Conservation (phyloP, 2,888 invertebrate genomes). For the Cactoblastis cactorum region DNA sequence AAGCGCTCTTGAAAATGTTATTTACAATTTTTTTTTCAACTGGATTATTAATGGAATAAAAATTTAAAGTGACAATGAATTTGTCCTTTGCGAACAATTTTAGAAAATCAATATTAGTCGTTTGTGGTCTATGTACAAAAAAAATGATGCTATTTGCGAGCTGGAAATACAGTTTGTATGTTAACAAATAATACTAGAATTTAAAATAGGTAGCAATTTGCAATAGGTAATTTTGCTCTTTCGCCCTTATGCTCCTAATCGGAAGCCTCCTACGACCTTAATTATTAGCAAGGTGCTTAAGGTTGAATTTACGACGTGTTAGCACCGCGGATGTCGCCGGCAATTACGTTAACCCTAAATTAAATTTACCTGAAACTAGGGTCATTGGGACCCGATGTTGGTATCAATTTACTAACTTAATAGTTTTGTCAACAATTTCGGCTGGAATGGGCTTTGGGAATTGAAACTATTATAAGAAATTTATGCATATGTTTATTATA, state of each 20-base stretch:
- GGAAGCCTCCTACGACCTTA: constrained; percentile 49
- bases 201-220: no score
- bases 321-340: constrained; percentile 64
- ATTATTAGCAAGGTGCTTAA: constrained; percentile 75
- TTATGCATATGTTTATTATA: neutral
- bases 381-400: constrained; percentile 35
- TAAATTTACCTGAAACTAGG: constrained; percentile 69
- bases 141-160: no score
- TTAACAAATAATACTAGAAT: no score
- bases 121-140: no score
- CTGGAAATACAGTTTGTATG: no score
- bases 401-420: constrained; percentile 19
- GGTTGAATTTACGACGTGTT: constrained; percentile 75
- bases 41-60: no score
- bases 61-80: no score
- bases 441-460: constrained; percentile 8
- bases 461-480: neutral
- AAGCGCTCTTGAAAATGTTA: no score
- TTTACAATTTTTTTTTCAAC: no score
- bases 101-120: no score
- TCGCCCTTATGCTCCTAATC: neutral
- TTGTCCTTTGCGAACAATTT: no score
- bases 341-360: constrained; percentile 66
- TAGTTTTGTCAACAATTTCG: constrained; percentile 15
- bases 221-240: neutral